Conservation (phyloP, 2,888 invertebrate species). For the Heteromurus nitidus region DNA sequence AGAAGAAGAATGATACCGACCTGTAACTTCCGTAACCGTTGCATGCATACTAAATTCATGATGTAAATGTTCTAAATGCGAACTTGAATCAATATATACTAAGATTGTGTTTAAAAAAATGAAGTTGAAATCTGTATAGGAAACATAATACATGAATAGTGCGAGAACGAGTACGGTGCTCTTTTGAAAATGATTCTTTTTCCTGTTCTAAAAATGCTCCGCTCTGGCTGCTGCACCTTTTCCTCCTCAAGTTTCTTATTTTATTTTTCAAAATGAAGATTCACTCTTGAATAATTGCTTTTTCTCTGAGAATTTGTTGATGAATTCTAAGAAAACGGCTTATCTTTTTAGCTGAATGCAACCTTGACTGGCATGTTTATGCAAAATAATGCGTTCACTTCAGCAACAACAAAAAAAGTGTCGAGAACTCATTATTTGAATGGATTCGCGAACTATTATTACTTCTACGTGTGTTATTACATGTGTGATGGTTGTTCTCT, state of each 20-base stretch:
- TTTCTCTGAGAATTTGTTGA: conserved; percentile 24
- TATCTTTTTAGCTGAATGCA: conserved; percentile 28
- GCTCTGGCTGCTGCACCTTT: too few relatives aligned
- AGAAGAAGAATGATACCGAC: neutral
- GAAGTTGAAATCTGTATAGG: neutral
- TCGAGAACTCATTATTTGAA: conserved; percentile 28
- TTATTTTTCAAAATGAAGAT: neutral
- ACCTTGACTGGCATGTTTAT: conserved; percentile 31
- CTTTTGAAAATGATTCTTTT: neutral
- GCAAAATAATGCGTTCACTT: conserved; percentile 24
- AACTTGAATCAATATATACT: neutral
- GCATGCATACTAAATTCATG: neutral
- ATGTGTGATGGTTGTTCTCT: too few relatives aligned
- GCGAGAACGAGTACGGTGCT: neutral
- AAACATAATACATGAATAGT: neutral
- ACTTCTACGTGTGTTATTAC: conserved; percentile 29
- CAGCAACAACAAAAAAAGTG: neutral
- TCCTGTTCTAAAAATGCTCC: neutral
- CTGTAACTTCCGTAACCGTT: neutral
- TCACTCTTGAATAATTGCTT: conserved; percentile 10
- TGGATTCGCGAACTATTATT: conserved; percentile 35
- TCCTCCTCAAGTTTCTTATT: too few relatives aligned
- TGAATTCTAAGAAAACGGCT: conserved; percentile 3
- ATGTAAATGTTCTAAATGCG: neutral
- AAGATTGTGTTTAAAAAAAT: neutral